These are phyloP conservation scores for Zaprionus obscuricornis DNA, from an alignment of 2,888 invertebrate species.

Conservation along the genomic window DNA sequence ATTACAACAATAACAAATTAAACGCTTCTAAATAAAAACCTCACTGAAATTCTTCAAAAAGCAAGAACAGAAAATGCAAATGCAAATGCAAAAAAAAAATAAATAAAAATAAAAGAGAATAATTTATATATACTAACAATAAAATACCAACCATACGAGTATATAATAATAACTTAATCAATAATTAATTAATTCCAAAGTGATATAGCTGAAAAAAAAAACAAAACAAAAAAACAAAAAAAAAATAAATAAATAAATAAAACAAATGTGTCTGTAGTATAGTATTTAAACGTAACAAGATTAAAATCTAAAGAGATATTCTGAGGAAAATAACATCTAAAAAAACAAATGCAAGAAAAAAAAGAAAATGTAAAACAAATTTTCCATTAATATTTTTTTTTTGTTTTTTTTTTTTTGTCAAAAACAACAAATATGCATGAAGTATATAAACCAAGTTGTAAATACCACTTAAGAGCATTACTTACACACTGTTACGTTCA, in stretches of 20 bases:
- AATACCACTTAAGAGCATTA: conserved; percentile 49
- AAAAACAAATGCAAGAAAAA: conserved; percentile 13
- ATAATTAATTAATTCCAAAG: conserved; percentile 5
- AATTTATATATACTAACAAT: conserved; percentile 3
- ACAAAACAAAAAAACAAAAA: conserved; percentile 27
- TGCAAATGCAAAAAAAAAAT: conserved; percentile 31
- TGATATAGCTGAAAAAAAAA: conserved; percentile 12
- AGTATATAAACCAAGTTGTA: conserved; percentile 40
- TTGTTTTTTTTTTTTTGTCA: conserved; percentile 33
- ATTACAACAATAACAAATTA: conserved; percentile 22
- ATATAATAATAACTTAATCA: too few relatives aligned
- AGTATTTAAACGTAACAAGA: conserved; percentile 57
- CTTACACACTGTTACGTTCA: conserved; percentile 5
- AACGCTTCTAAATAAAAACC: conserved; percentile 79
- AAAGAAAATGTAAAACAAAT: neutral
- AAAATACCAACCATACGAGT: conserved; percentile 35
- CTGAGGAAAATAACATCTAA: conserved; percentile 24
- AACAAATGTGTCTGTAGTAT: conserved; percentile 74
- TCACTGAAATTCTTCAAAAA: conserved; percentile 81
- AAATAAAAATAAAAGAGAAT: conserved; percentile 28
- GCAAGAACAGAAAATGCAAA: conserved; percentile 20
- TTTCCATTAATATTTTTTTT: too few relatives aligned
- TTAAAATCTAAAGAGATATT: conserved; percentile 22
- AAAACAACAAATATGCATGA: conserved; percentile 25
- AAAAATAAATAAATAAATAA: conserved; percentile 73